A percentile compares a stretch with the other conserved stretches of the same genome.
These are phyloP conservation scores for Peromyscus maniculatus DNA, from an alignment of 2,113 vertebrate genomes.

Conservation along the genomic window DNA sequence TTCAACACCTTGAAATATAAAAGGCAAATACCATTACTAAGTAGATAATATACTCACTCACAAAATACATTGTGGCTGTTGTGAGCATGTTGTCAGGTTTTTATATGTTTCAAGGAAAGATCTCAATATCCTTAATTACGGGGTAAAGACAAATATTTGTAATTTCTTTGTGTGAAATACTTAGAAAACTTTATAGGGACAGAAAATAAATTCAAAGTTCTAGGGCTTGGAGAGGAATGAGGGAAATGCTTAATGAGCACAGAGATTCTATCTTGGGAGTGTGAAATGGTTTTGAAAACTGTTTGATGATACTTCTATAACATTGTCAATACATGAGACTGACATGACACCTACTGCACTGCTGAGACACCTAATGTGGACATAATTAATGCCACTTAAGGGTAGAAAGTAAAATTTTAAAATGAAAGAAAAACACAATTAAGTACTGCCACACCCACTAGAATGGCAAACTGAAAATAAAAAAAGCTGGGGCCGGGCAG, in stretches of 20 bases:
- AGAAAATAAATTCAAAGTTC: background rate
- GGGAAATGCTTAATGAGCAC: background rate
- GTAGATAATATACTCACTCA: background rate
- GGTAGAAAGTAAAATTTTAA: background rate
- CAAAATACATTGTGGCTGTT: background rate
- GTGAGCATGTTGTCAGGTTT: slow-evolving; percentile 5
- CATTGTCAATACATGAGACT: background rate
- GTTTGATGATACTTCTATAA: background rate
- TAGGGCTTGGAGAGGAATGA: background rate
- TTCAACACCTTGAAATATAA: slow-evolving; percentile 32
- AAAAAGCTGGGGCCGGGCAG: background rate
- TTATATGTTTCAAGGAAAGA: slow-evolving; percentile 21
- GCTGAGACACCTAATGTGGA: background rate
- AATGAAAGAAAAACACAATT: background rate
- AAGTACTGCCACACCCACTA: background rate
- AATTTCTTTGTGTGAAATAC: background rate
- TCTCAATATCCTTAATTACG: slow-evolving; percentile 9
- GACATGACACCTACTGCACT: background rate
- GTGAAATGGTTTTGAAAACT: background rate
- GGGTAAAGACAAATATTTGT: background rate
- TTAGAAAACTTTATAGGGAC: background rate
- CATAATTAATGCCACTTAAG: background rate
- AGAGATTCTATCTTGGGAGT: background rate
- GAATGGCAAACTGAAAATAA: background rate
- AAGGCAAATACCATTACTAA: slow-evolving; percentile 47